phyloP scores from a whole-genome alignment of 1,140 invertebrate genomes.

The Drosophila dunni region DNA sequence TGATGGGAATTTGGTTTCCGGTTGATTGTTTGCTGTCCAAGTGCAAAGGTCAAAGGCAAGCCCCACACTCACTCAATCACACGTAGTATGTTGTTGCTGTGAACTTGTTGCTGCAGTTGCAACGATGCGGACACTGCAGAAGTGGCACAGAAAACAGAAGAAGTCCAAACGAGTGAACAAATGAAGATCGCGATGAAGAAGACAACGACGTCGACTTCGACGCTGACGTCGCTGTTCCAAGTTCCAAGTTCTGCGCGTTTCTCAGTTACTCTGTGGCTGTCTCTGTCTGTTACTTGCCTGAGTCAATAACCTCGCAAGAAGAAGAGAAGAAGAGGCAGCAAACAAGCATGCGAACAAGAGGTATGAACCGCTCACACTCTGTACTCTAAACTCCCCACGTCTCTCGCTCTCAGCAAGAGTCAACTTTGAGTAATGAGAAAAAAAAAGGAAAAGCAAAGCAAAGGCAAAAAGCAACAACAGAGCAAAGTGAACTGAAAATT shows the following conservation, averaged over 20 bases:
- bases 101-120: constrained; percentile 45
- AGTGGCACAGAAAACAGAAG: constrained; percentile 31
- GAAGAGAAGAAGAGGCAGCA: constrained; percentile 21
- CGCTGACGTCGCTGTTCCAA: constrained; percentile 22
- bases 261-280: constrained; percentile 23
- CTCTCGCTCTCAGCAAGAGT: constrained; percentile 41
- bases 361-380: constrained; percentile 9
- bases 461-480: constrained; percentile 13
- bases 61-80: not conserved
- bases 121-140: constrained; percentile 19
- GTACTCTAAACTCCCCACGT: constrained; percentile 1
- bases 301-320: constrained; percentile 56
- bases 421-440: constrained; percentile 60
- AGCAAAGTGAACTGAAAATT: constrained; percentile 60
- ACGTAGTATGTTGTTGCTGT: constrained; percentile 5
- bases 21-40: not conserved
- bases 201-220: not conserved
- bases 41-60: constrained; percentile 13
- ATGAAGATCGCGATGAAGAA: constrained; percentile 39
- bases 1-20: not conserved
- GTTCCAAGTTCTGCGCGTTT: constrained; percentile 33
- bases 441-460: constrained; percentile 20
- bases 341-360: constrained; percentile 29
- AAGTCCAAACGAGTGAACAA: constrained; percentile 22
- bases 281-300: constrained; percentile 37